Conservation (phyloP, 2,113 vertebrate genomes). For the Chaetodon auriga region DNA sequence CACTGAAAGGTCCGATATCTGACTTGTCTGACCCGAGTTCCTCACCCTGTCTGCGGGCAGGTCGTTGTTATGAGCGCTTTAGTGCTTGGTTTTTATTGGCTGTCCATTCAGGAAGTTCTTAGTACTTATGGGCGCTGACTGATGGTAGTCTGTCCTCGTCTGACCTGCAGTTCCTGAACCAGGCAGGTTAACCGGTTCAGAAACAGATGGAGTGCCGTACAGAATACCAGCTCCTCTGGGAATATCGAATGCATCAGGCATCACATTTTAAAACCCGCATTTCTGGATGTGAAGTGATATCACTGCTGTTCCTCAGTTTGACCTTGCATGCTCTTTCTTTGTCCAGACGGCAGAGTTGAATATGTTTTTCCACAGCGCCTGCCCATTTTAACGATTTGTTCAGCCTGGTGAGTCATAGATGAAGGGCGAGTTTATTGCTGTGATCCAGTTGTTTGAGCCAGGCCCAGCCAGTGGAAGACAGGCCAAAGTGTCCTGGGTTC, state of each 20-base stretch:
- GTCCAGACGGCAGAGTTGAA: constrained; percentile 51
- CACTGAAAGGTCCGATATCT: constrained; percentile 22
- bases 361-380: constrained; percentile 56
- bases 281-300: constrained; percentile 20
- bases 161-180: constrained; percentile 63
- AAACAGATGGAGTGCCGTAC: constrained; percentile 27
- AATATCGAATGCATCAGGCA: constrained; percentile 13
- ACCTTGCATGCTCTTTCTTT: constrained; percentile 37
- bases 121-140: constrained; percentile 23
- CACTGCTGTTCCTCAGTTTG: constrained; percentile 48
- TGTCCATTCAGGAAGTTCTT: constrained; percentile 40
- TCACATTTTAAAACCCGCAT: constrained; percentile 33
- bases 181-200: constrained; percentile 39
- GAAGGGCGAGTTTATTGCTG: constrained; percentile 26
- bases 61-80: constrained; percentile 22
- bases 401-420: constrained; percentile 53
- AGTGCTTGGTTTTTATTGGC: constrained; percentile 42
- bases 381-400: constrained; percentile 49
- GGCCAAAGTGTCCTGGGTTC: constrained; percentile 14
- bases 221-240: constrained; percentile 28
- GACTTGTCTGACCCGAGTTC: constrained; percentile 31
- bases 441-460: constrained; percentile 35
- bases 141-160: constrained; percentile 55
- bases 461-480: neutral
- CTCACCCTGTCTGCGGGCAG: constrained; percentile 14